Evolutionary conservation across 1,140 invertebrate species (phyloP).

Genomic region (Euura saliciscinereae): DNA sequence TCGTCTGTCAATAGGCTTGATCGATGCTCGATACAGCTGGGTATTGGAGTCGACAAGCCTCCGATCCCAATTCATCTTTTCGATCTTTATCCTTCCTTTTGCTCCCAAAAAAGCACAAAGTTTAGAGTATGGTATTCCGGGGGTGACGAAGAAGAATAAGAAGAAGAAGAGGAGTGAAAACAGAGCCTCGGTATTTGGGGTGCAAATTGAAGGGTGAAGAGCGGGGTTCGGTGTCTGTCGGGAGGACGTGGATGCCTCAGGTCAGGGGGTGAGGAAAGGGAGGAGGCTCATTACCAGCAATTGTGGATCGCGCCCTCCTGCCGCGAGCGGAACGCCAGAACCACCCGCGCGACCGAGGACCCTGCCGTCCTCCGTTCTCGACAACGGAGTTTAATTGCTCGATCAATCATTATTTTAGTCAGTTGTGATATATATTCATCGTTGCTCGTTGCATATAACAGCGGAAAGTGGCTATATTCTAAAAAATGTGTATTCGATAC

Average conservation of each 20-base stretch:
- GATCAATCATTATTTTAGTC: constrained; percentile 55
- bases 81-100: too few relatives aligned
- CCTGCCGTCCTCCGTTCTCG: constrained; percentile 23
- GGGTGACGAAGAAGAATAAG: neutral
- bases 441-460: neutral
- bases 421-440: constrained; percentile 8
- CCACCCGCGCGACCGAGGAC: constrained; percentile 31
- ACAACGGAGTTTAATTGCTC: constrained; percentile 59
- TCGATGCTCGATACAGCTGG: too few relatives aligned
- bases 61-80: too few relatives aligned
- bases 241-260: constrained; percentile 24
- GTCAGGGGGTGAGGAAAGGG: neutral
- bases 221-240: constrained; percentile 28
- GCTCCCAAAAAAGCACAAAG: too few relatives aligned
- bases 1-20: too few relatives aligned
- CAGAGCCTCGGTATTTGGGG: neutral
- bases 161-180: neutral
- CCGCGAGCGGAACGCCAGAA: constrained; percentile 40
- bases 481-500: too few relatives aligned
- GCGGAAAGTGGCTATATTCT: neutral
- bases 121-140: too few relatives aligned
- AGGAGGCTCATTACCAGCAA: constrained; percentile 58
- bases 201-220: constrained; percentile 2
- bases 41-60: too few relatives aligned
- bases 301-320: constrained; percentile 50